Evolutionary conservation across 2,797 vertebrate species (phyloP).

Genomic region (Chelmon rostratus): DNA sequence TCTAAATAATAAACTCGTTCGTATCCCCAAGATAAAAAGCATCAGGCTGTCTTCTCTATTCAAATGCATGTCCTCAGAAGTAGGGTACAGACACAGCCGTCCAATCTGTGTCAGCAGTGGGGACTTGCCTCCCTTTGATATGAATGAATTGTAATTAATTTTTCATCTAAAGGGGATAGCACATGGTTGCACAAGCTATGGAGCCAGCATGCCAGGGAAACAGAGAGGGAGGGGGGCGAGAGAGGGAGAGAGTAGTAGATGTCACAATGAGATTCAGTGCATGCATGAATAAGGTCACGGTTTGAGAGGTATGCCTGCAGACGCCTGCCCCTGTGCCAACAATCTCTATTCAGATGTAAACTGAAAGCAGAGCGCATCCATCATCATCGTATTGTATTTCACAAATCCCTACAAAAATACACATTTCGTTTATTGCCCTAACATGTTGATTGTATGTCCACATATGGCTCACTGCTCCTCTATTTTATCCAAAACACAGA

Average conservation of each 20-base stretch:
- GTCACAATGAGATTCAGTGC: constrained; percentile 80
- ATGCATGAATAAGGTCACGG: constrained; percentile 81
- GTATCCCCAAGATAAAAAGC: constrained; percentile 55
- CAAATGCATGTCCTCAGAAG: constrained; percentile 59
- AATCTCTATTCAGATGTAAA: constrained; percentile 70
- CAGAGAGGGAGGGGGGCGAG: constrained; percentile 26
- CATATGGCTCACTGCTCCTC: constrained; percentile 23
- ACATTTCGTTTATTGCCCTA: constrained; percentile 64
- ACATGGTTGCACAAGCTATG: constrained; percentile 69
- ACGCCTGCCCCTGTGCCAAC: constrained; percentile 73
- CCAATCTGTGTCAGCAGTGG: constrained; percentile 68
- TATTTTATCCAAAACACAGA: constrained; percentile 34
- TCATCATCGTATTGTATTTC: constrained; percentile 64
- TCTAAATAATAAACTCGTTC: constrained; percentile 71
- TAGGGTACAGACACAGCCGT: constrained; percentile 59
- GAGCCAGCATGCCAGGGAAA: constrained; percentile 64
- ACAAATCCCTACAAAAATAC: constrained; percentile 58
- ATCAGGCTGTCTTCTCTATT: constrained; percentile 60
- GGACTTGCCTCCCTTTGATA: constrained; percentile 75
- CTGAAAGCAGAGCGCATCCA: constrained; percentile 54
- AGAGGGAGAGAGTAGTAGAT: constrained; percentile 59
- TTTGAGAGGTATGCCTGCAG: constrained; percentile 80
- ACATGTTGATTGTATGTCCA: constrained; percentile 34
- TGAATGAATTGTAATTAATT: constrained; percentile 79
- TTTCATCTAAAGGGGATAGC: constrained; percentile 76